Evolutionary conservation across 2,797 vertebrate species (phyloP).

Genomic region (Otolemur crassicaudatus): DNA sequence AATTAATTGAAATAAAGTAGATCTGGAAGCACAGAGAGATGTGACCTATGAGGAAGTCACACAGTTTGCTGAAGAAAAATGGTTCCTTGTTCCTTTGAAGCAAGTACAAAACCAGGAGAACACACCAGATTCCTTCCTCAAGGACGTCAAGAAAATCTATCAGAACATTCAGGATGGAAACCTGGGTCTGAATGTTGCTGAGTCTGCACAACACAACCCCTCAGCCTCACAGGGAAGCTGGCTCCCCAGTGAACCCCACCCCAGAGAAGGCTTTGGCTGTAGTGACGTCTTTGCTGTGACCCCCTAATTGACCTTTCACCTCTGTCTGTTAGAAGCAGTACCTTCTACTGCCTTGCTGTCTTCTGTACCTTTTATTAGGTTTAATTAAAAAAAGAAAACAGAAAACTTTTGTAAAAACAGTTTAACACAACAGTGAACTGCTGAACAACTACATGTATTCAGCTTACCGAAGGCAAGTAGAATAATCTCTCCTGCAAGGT

Average conservation of each 20-base stretch:
- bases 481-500: constrained; percentile 92
- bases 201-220: constrained; percentile 99
- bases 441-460: constrained; percentile 91
- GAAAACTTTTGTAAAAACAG: constrained; percentile 83
- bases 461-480: constrained; percentile 92
- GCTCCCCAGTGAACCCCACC: constrained; percentile 98
- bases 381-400: constrained; percentile 86
- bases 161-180: constrained; percentile 99
- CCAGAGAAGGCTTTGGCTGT: constrained; percentile 99
- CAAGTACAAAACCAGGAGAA: constrained; percentile 83
- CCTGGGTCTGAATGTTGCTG: constrained; percentile 96
- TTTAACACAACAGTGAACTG: constrained; percentile 87
- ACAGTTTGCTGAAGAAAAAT: constrained; percentile 98
- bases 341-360: constrained; percentile 86
- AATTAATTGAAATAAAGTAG: constrained; percentile 93
- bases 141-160: constrained; percentile 99
- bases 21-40: constrained; percentile 97
- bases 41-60: constrained; percentile 99
- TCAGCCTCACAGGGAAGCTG: constrained; percentile 97
- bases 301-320: constrained; percentile 87
- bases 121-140: constrained; percentile 97
- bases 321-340: constrained; percentile 87
- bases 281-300: constrained; percentile 90
- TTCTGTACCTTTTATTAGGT: constrained; percentile 91
- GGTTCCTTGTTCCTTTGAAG: constrained; percentile 81